These are phyloP conservation scores for Megalurothrips usitatus DNA, from an alignment of 2,888 invertebrate genomes.

Conservation along the genomic window DNA sequence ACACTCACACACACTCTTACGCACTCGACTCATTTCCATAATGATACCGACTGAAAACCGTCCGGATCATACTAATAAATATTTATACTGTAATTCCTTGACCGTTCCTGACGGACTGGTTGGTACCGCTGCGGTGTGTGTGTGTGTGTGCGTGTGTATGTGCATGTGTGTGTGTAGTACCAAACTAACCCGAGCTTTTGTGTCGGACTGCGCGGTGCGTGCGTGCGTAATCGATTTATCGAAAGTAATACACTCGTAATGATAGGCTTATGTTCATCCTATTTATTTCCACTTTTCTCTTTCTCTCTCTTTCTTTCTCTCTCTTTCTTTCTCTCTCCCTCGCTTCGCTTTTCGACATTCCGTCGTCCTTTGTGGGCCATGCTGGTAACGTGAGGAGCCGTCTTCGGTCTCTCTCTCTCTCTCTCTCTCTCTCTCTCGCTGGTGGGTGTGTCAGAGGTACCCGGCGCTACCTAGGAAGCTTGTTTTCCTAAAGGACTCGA, in stretches of 20 bases:
- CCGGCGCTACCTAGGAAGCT: no score
- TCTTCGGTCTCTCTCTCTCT: no score
- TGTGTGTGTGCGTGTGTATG: no score
- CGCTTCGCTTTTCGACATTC: no score
- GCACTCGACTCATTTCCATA: not conserved
- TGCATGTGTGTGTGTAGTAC: no score
- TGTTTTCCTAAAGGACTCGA: no score
- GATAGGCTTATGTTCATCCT: slow-evolving; percentile 7
- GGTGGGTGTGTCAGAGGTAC: no score
- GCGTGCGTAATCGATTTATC: slow-evolving; percentile 21
- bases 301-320: no score
- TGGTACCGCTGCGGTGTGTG: not conserved
- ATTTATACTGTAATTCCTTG: slow-evolving; percentile 21
- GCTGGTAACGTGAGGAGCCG: no score
- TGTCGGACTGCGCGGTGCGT: not conserved
- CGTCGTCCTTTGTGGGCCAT: no score
- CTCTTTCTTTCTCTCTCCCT: no score
- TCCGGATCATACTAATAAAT: not conserved
- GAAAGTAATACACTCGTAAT: slow-evolving; percentile 16
- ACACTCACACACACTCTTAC: not conserved
- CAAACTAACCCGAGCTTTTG: not conserved
- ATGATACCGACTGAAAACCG: slow-evolving; percentile 9
- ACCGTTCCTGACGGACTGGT: not conserved
- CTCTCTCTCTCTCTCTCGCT: no score
- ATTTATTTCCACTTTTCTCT: not conserved